Base-by-base conservation (phyloP, 2,113 vertebrate genomes). In the Dicrurus megarhynchus region DNA sequence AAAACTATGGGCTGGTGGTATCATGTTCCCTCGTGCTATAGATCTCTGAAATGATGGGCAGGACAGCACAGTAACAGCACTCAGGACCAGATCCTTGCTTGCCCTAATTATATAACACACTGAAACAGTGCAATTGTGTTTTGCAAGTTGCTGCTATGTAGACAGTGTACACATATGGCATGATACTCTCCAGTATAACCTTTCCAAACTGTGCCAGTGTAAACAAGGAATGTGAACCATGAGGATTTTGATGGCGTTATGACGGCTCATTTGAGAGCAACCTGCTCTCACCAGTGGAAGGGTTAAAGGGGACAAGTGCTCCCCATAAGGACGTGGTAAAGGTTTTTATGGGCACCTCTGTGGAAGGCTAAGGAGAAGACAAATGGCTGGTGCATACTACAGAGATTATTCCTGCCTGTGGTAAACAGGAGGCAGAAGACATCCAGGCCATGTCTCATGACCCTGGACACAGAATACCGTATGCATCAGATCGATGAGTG, bases 1-100 rank as follows among this genome's bases (percentile, higher is more conserved):
- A 94, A 91, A 95, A 95, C 95, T 94, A 86, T 10, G 69, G 77
- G 70, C 93, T 85, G 53, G 37, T 81, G 56, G 67, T 95, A 92
- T 92, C 83, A 64, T 95, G 41, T 88, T 81, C 53, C 89, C 70
- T 78, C 41, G 57, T 91, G 70, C 67, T 88, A 89, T 35, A 68
- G 46, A 89, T 91, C 55, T 90, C 71, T 90, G 75, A 93, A 95
- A 78, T 26, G 27, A 93, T 60, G 73, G 84, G 49, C 68, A 61
- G 41, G 64, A 44, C 59, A 77, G 42, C 28, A 37, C 23, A 30
- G 4, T 75, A 84, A 84, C 33, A 86, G 41, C 63, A 64, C 0
- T 0, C 55, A 55, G 77, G 21, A 47, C 68, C 71, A 47, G 33
- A 94, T 53, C 64, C 37, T 32, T 3, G 1, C 50, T 84, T 73